Evolutionary conservation across 2,888 invertebrate genomes (phyloP), one percentile per base, ranked within the genome.

Genomic region (Cantharis nigra): DNA sequence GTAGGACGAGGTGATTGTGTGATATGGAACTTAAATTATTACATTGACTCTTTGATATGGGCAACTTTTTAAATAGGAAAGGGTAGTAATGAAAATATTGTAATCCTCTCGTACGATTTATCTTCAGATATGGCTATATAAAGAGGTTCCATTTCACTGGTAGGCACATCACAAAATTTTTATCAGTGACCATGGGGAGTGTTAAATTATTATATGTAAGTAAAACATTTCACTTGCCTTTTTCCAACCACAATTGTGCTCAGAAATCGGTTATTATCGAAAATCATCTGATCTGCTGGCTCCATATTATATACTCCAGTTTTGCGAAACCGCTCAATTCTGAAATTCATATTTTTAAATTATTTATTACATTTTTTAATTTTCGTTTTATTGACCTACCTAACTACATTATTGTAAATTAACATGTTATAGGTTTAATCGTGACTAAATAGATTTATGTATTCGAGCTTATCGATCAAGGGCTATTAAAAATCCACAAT

Each of bases 171-270:
- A 23, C 11, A 67, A 23, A n/a, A 67, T 26, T 67, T 65, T 23
- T 7, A 20, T n/a, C 65, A 23, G 65, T 67, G 65, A 65, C 63
- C 70, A 75, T 75, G 75, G 18, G 49, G 3, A 18, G n/a, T 16
- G 23, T 20, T 30, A 71, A 33, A 18, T 13, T 70, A 23, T 18
- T 71, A n/a, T 18, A 67, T 49, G 72, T 75, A 72, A 72, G 75
- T 71, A 20, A 28, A 69, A 23, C 14, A 16, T 23, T 63, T 23
- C 28, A 30, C 71, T 72, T 85, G 89, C 89, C 89, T 88, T 85
- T 88, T 89, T 77, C 88, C 88, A 30, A 87, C 87, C 9, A 87
- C 85, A 11, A 89, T 82, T 4, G 87, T 86, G 81, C 87, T 87
- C 20, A 89, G 81, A 81, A 88, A 88, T 64, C 87, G 84, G 74